These are phyloP conservation scores for Trypoxylus dichotomus DNA, from an alignment of 1,140 invertebrate species.

Conservation along the genomic window DNA sequence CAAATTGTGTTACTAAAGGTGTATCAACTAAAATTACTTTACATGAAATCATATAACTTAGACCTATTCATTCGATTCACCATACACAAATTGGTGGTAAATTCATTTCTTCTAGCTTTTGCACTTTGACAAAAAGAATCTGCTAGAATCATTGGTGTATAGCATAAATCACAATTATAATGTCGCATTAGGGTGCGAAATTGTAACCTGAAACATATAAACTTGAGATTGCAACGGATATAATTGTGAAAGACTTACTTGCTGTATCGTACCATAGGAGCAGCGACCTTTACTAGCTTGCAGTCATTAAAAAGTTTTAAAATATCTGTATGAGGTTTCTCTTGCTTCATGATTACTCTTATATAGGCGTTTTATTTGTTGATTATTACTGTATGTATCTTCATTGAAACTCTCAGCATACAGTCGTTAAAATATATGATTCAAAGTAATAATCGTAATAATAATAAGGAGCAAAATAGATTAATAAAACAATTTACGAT, in stretches of 20 bases:
- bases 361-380: not conserved
- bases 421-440: too few relatives aligned
- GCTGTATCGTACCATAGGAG: constrained; percentile 96
- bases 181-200: constrained; percentile 80
- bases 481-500: too few relatives aligned
- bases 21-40: constrained; percentile 62
- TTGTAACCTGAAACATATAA: constrained; percentile 66
- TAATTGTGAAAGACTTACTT: constrained; percentile 63
- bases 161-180: constrained; percentile 88
- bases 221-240: not conserved
- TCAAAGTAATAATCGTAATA: too few relatives aligned
- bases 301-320: constrained; percentile 66
- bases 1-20: constrained; percentile 93
- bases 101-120: constrained; percentile 87
- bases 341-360: not conserved
- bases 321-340: constrained; percentile 54
- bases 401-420: not conserved
- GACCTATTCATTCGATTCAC: not conserved
- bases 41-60: not conserved
- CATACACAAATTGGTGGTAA: constrained; percentile 72
- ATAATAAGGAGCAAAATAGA: too few relatives aligned
- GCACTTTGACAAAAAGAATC: constrained; percentile 88
- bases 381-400: not conserved
- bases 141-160: constrained; percentile 95
- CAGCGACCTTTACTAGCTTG: constrained; percentile 77